These are phyloP conservation scores for Melanaphis sacchari DNA, from an alignment of 1,140 invertebrate species.

Conservation along the genomic window DNA sequence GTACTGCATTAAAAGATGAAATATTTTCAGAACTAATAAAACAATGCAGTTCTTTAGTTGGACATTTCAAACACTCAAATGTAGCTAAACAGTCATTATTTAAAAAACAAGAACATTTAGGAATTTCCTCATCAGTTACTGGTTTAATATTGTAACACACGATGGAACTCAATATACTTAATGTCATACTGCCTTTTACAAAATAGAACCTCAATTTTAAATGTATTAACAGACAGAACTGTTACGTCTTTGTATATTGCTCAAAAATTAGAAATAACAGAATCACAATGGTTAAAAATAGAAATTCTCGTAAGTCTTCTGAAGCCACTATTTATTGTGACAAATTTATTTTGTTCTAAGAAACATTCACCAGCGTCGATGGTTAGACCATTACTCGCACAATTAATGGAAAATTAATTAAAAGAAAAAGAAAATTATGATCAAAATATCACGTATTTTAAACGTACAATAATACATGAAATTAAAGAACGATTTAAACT, in stretches of 20 bases:
- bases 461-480: background rate
- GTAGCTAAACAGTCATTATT: background rate
- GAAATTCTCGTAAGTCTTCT: background rate
- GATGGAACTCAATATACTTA: constrained; percentile 16
- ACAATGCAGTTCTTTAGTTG: constrained; percentile 3
- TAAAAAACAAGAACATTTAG: constrained; percentile 34
- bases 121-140: background rate
- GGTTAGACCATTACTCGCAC: background rate
- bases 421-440: background rate
- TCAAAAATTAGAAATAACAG: background rate
- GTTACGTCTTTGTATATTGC: background rate
- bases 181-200: background rate
- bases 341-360: background rate
- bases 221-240: background rate
- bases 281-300: constrained; percentile 13
- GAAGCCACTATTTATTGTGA: background rate
- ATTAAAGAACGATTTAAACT: constrained; percentile 23
- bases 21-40: constrained; percentile 7
- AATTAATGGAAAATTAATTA: background rate
- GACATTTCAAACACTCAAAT: constrained; percentile 30
- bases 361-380: background rate
- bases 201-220: background rate
- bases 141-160: background rate
- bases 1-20: constrained; percentile 11
- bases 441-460: background rate